Percentiles rank a stretch among this genome's conserved stretches.
These are phyloP conservation scores for Sebastes taczanowskii DNA, from an alignment of 2,797 vertebrate genomes.

Conservation along the genomic window DNA sequence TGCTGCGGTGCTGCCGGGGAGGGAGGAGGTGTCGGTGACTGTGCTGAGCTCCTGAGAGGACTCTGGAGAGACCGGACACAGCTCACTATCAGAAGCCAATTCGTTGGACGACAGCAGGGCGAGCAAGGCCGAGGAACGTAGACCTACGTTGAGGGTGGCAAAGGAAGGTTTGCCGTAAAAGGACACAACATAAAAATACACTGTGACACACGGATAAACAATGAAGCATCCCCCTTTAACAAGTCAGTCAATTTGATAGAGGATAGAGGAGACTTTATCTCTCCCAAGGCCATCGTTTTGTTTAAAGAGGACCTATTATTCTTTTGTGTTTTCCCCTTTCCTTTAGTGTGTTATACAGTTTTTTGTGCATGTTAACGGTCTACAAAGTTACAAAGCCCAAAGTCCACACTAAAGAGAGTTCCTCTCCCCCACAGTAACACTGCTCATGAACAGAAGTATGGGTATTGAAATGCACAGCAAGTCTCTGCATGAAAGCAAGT, in stretches of 20 bases:
- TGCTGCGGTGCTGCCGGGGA: slow-evolving; percentile 80
- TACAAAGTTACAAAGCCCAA: too few species aligned
- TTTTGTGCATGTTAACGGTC: too few species aligned
- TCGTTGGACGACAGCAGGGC: slow-evolving; percentile 88
- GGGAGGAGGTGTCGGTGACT: slow-evolving; percentile 79
- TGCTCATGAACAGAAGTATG: too few species aligned
- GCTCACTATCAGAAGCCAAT: slow-evolving; percentile 78
- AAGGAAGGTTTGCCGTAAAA: neutral
- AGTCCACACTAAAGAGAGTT: too few species aligned
- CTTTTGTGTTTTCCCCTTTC: too few species aligned
- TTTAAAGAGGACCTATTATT: too few species aligned
- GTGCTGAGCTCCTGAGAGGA: slow-evolving; percentile 82
- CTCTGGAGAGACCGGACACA: slow-evolving; percentile 66
- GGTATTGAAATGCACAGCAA: too few species aligned
- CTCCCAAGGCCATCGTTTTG: neutral
- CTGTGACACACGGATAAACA: neutral
- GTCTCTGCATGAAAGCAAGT: neutral
- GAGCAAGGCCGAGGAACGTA: slow-evolving; percentile 89
- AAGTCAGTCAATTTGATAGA: neutral
- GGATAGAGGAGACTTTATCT: neutral
- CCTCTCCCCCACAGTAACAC: too few species aligned
- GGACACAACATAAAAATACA: neutral
- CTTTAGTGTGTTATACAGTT: too few species aligned
- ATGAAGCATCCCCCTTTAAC: neutral
- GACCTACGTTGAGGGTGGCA: slow-evolving; percentile 70